Percentiles rank a stretch among this genome's conserved stretches.
phyloP scores from a whole-genome alignment of 1,140 invertebrate species.

The Magallana angulata region DNA sequence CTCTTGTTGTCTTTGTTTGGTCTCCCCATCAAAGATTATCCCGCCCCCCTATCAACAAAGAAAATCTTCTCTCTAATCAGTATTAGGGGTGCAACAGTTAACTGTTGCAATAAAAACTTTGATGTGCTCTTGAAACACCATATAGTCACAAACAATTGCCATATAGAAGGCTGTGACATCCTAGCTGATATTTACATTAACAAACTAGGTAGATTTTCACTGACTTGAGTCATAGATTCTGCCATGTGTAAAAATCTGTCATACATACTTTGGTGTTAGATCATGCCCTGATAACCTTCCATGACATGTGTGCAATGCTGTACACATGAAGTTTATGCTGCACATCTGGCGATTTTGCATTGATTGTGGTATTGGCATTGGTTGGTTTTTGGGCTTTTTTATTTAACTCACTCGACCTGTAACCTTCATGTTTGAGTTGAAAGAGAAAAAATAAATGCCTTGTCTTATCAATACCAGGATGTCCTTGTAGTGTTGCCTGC shows the following conservation, averaged over 20 bases:
- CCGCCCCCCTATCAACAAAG: slow-evolving; percentile 3
- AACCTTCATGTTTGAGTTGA: background rate
- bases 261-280: slow-evolving; percentile 4
- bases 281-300: slow-evolving; percentile 3
- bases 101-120: slow-evolving; percentile 21
- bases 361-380: background rate
- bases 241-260: slow-evolving; percentile 29
- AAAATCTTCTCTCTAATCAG: slow-evolving; percentile 19
- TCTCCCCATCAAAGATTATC: background rate
- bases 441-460: background rate
- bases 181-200: background rate
- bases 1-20: slow-evolving; percentile 21
- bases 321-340: slow-evolving; percentile 32
- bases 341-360: slow-evolving; percentile 10
- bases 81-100: slow-evolving; percentile 22
- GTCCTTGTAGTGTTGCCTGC: background rate
- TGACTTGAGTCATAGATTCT: background rate
- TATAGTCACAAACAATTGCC: slow-evolving; percentile 7
- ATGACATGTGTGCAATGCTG: slow-evolving; percentile 18
- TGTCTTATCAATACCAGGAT: background rate
- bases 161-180: background rate
- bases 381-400: background rate
- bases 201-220: background rate
- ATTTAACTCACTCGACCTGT: background rate
- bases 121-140: slow-evolving; percentile 14